Evolutionary conservation across 2,113 vertebrate species (phyloP), one percentile per base, ranked within the genome.

Genomic region (Heliornis fulica): DNA sequence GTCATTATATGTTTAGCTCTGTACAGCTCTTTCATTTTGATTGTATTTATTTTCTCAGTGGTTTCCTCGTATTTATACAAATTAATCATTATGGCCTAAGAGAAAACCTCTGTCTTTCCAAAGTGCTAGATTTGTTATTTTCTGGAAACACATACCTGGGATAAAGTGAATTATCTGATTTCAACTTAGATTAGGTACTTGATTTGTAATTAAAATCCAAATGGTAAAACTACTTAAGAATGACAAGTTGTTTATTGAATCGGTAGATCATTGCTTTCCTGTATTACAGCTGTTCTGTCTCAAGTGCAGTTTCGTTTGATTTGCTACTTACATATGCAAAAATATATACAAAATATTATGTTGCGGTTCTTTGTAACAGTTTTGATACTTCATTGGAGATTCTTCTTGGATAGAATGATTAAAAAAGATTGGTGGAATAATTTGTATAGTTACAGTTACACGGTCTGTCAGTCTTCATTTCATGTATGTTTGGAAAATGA

Each of bases 151-250:
- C 7, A 41, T 83, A 94, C 46, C 80, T 93, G 63, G 10, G 57
- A 56, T 83, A 89, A 83, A 86, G 64, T 34, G 41, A 89, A 87
- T 92, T 78, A 75, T 66, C 57, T 93, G 28, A 4, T 72, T 96
- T 92, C 48, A 41, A 5, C 14, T 83, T 61, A 89, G 54, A 71
- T 87, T 80, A 92, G 65, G 29, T 74, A 64, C 21, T 91, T 82
- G 34, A 43, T 91, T 94, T 75, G 77, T 84, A 91, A 87, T 84
- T 89, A 89, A 91, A 94, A 94, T 84, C 56, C 64, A 89, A 89
- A 76, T 71, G 3, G 72, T 59, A 83, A 94, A 94, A 43, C 54
- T 81, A 83, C 83, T 77, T 80, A 51, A 81, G 76, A 89, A 76
- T 87, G 83, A 63, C 53, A 74, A 79, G 38, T 34, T 51, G 36